Evolutionary conservation across 2,888 invertebrate genomes (phyloP), one percentile per base, ranked within the genome.

Genomic region (Tanytarsus gracilentus): DNA sequence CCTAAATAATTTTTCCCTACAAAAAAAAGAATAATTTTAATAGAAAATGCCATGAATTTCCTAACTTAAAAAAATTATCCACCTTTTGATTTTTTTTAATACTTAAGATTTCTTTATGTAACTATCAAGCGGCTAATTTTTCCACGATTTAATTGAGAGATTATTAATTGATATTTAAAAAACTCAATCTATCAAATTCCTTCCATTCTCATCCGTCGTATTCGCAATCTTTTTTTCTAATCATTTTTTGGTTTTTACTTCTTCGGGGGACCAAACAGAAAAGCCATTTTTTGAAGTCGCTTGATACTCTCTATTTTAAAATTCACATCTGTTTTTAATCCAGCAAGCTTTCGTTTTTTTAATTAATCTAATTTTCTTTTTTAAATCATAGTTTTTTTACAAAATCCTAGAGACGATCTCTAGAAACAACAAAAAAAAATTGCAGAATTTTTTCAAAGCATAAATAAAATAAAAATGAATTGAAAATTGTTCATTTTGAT

Each of bases 401-500:
- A 30, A 30, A 30, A 30, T 21, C 3, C 1, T 9, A 3, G n/a
- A 21, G n/a, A 48, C 40, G 51, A 52, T 2, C 14, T 14, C 4
- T 4, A 33, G 33, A 33, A 33, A n/a, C 33, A 6, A 36, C 16
- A 44, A 16, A 44, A 44, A 44, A 21, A 44, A 21, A 40, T 14
- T 40, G 18, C 9, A 18, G 18, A 18, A 44, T 44, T 44, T 16
- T 21, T 16, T 4, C 5, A 14, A 39, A 39, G 14, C 39, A 8
- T 14, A 39, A 8, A 8, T 5, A 14, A 39, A 39, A 52, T 26
- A 52, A 30, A 26, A 61, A 63, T 50, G 49, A 52, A 58, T 64
- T 64, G 63, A 8, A 30, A 55, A 27, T 65, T 62, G 64, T 63
- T 64, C 64, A 64, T 59, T 64, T 65, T 64, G 63, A 64, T 67